Conservation (phyloP, 1,140 invertebrate species). For the Thereuonema tuberculata region DNA sequence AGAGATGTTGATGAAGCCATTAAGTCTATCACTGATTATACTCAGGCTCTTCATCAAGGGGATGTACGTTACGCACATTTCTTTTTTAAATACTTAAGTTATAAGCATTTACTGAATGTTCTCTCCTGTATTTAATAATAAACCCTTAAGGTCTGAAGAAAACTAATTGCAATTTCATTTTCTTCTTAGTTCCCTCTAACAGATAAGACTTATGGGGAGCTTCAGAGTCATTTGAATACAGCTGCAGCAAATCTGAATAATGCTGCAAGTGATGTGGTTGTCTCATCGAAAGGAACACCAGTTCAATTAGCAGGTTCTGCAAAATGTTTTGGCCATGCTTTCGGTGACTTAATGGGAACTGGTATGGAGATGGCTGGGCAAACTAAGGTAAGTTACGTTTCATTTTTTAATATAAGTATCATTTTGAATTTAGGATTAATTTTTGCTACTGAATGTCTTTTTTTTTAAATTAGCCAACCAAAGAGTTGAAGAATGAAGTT, state of each 20-base stretch:
- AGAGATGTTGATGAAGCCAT: slow-evolving; percentile 77
- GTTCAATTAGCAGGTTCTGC: slow-evolving; percentile 55
- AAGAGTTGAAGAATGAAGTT: too few relatives aligned
- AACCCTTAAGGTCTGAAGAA: too few relatives aligned
- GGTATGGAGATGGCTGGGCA: slow-evolving; percentile 71
- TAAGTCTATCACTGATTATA: slow-evolving; percentile 58
- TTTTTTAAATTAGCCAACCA: too few relatives aligned
- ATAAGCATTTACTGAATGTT: not conserved
- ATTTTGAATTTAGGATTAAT: too few relatives aligned
- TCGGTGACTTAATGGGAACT: slow-evolving; percentile 55
- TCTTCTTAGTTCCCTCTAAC: slow-evolving; percentile 44
- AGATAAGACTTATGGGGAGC: slow-evolving; percentile 59
- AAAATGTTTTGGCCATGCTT: slow-evolving; percentile 58
- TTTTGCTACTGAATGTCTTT: too few relatives aligned
- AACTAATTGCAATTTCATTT: too few relatives aligned
- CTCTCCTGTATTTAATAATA: too few relatives aligned
- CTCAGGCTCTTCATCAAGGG: slow-evolving; percentile 51
- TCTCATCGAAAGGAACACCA: slow-evolving; percentile 46
- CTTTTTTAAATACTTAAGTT: not conserved
- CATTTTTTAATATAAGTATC: not conserved
- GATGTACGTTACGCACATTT: slow-evolving; percentile 32
- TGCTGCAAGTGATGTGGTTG: slow-evolving; percentile 62
- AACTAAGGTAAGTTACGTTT: slow-evolving; percentile 37
- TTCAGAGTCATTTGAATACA: slow-evolving; percentile 68
- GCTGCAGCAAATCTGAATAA: slow-evolving; percentile 69